Percentiles rank a stretch among this genome's conserved stretches.
These are phyloP conservation scores for Mesitornis unicolor DNA, from an alignment of 2,113 vertebrate species.

Conservation along the genomic window DNA sequence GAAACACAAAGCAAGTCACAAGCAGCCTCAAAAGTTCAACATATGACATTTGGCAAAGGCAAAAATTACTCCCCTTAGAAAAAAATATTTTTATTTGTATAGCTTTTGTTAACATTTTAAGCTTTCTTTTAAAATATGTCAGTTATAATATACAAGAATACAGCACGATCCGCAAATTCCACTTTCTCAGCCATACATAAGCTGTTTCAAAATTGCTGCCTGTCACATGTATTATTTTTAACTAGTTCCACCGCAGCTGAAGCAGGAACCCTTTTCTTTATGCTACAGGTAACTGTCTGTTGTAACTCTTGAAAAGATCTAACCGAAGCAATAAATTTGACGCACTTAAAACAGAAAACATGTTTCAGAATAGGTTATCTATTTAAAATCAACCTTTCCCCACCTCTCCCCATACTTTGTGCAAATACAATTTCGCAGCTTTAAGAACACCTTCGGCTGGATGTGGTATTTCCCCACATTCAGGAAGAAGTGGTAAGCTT, in stretches of 20 bases:
- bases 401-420: background rate
- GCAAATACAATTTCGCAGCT: background rate
- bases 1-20: background rate
- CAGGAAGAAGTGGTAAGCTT: background rate
- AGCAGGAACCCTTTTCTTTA: background rate
- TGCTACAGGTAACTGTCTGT: background rate
- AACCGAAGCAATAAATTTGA: background rate
- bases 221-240: background rate
- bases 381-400: background rate
- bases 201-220: background rate
- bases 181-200: background rate
- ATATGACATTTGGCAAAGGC: background rate
- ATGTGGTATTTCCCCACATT: accelerated
- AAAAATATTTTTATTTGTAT: background rate
- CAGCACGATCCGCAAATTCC: background rate
- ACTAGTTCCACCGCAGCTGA: background rate
- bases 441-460: background rate
- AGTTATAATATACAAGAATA: background rate
- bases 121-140: background rate
- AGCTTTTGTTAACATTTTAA: background rate
- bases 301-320: background rate
- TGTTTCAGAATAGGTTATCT: background rate
- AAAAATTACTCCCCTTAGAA: background rate
- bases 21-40: background rate
- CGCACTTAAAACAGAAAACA: background rate